Base-by-base conservation (phyloP, 1,140 invertebrate genomes). In the Bathynomus jamesi region DNA sequence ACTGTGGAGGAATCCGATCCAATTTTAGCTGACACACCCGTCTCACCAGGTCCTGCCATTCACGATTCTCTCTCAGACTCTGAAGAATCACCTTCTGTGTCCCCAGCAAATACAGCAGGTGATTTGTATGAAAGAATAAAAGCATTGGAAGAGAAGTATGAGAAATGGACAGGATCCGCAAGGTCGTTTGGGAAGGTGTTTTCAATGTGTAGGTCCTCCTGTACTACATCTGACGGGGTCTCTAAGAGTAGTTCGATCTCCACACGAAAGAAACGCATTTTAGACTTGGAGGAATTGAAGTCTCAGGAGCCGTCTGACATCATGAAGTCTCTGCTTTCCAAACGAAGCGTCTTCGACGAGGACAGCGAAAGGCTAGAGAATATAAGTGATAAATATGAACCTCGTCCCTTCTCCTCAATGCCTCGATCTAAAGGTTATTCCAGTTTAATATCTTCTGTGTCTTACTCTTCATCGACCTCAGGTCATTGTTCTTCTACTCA, bases 341-440 rank as follows among this genome's bases (percentile, higher is more conserved):
- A 94, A 80, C 88, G 90, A 65, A 95, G 92, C 66, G 93, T 98
- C 11, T 96, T 98, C 81, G 95, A 98, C 80, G 95, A 97, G 81
- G 95, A 98, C 81, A 90, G 90, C 13, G 94, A 96, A 80, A 85
- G 96, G 10, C 83, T 98, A 24, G 94, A 97, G 82, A 94, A 94
- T 78, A 82, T 92, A 77, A 87, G 89, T 78, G 89, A 94, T 78
- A 93, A 94, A 82, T 93, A 93, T 80, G 91, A 93, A 81, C 89
- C 90, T 29, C 86, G 85, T 69, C 87, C 81, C 11, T 69, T 40
- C 61, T 28, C 30, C n/a, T 65, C 67, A 11, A 32, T 69, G 28
- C 21, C 40, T 17, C 13, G 40, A 53, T 2, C 40, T 53, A 53
- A 53, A 53, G 21, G 13, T 53, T 53, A 53, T 53, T 53, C 40